Conservation (phyloP, 1,140 invertebrate species). For the Phymorhynchus buccinoides region DNA sequence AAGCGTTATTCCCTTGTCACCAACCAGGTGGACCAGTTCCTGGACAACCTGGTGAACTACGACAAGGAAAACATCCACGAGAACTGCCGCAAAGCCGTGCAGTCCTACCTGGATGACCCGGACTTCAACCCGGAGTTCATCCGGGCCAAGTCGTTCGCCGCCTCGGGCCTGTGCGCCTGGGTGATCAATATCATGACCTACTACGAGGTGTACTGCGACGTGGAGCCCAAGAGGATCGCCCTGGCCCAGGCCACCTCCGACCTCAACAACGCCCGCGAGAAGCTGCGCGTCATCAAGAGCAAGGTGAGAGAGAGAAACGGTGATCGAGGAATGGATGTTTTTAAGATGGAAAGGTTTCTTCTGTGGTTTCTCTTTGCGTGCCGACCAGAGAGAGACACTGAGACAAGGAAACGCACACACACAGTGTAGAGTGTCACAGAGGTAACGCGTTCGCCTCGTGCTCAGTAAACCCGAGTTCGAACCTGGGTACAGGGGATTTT, state of each 20-base stretch:
- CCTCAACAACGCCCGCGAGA: constrained; percentile 89
- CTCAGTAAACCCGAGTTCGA: no score
- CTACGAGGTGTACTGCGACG: constrained; percentile 96
- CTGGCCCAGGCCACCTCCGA: constrained; percentile 92
- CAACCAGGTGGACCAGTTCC: constrained; percentile 87
- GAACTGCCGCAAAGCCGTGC: constrained; percentile 92
- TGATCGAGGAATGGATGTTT: no score
- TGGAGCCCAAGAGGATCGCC: constrained; percentile 94
- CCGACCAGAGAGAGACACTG: no score
- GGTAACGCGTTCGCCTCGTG: no score
- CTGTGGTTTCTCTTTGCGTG: no score
- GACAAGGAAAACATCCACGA: constrained; percentile 98
- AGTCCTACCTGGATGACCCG: constrained; percentile 88
- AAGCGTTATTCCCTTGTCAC: no score
- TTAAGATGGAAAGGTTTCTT: no score
- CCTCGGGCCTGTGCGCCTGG: constrained; percentile 95
- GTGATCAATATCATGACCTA: constrained; percentile 93
- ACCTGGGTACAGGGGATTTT: no score
- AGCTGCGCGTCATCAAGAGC: constrained; percentile 86
- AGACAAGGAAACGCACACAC: no score
- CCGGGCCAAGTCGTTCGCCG: constrained; percentile 91
- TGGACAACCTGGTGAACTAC: constrained; percentile 92
- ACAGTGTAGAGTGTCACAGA: no score
- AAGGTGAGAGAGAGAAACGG: constrained; percentile 90
- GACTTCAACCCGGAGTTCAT: constrained; percentile 97